Conservation (phyloP, 2,113 vertebrate genomes). For the Mixornis gularis region DNA sequence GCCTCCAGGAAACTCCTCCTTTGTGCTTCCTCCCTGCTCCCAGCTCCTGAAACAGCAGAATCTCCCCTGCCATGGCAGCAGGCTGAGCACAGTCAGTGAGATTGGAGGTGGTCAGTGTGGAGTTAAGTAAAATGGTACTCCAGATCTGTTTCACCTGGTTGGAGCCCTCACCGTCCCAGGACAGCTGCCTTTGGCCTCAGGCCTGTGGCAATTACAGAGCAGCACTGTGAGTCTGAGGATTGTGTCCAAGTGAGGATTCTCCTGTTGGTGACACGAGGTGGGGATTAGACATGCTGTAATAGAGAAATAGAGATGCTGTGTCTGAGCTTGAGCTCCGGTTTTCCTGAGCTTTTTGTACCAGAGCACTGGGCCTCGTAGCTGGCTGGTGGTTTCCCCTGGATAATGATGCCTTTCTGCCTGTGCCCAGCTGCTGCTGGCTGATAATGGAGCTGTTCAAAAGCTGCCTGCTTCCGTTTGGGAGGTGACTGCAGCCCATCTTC, state of each 20-base stretch:
- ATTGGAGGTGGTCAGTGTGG: rapidly evolving
- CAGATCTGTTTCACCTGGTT: no score
- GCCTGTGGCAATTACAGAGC: neutral
- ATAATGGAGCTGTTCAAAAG: neutral
- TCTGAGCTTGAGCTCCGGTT: rapidly evolving
- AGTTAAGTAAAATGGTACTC: rapidly evolving
- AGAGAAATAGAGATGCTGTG: neutral
- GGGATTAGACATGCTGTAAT: neutral
- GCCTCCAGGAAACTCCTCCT: neutral
- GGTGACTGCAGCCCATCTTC: neutral
- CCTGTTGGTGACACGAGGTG: rapidly evolving
- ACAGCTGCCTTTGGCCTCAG: neutral
- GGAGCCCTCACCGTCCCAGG: neutral
- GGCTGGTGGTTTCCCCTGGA: neutral
- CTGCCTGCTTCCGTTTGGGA: neutral
- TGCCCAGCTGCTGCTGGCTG: neutral
- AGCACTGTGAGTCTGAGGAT: rapidly evolving
- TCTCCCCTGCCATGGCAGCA: rapidly evolving
- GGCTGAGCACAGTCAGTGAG: rapidly evolving
- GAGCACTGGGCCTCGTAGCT: neutral
- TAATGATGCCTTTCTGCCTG: neutral
- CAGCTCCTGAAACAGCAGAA: rapidly evolving
- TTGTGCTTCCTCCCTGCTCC: rapidly evolving
- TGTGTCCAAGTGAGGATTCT: rapidly evolving
- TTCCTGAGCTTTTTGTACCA: neutral